Evolutionary conservation across 2,113 vertebrate species (phyloP), one percentile per base, ranked within the genome.

Genomic region (Lycaon pictus): DNA sequence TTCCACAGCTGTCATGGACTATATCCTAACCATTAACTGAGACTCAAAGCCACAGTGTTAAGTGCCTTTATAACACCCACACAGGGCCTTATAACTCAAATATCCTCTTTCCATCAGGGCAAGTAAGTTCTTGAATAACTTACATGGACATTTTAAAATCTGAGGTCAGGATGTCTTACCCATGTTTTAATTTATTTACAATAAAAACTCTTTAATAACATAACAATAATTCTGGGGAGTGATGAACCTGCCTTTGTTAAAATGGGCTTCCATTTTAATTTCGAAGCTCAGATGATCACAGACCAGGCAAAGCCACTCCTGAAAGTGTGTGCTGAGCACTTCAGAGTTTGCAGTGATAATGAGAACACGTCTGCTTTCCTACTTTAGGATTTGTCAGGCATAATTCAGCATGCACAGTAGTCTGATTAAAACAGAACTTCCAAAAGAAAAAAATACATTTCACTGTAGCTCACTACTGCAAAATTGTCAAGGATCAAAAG

Each of bases 141-240:
- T 16, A 74, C 65, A 43, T 3, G 43, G 9, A 48, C 20, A 25
- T 71, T 82, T 67, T 37, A n/a, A 51, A 95, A 37, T 13, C 51
- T 58, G 60, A 88, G 27, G 35, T 94, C 55, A 77, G 35, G 27
- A 32, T 65, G 23, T 10, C 56, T 27, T 80, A 27, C 11, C 9
- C 53, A 69, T 53, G 12, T 88, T 95, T 89, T 77, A 65, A 72
- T 88, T 88, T 77, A 37, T 53, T 88, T 82, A 95, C 15, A 69
- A 69, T 2, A 87, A 20, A 87, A 92, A 56, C 51, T 87, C 29
- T 56, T 69, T 37, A 25, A 84, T 74, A 96, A 74, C 23, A 83
- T n/a, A n/a, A n/a, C 4, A 58, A 1, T 37, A 62, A 51, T 81
- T 76, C 32, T 82, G 23, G 29, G 58, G 69, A 67, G 51, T 43